Evolutionary conservation across 2,888 invertebrate species (phyloP).

Genomic region (Harpagoxenus sublaevis): DNA sequence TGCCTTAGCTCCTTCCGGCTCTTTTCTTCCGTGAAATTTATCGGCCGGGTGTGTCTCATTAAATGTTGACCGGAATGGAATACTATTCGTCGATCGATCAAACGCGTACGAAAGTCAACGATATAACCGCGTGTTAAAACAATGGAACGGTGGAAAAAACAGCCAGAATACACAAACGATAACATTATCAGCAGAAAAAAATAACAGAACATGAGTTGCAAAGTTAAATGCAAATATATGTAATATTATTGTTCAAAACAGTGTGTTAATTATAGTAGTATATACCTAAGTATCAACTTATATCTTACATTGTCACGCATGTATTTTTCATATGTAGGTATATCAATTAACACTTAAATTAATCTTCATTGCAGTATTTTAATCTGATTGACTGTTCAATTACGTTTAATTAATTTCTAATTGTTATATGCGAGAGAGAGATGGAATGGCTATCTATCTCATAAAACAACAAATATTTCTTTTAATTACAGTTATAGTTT

Average conservation of each 20-base stretch:
- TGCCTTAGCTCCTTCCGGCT: not conserved
- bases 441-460: not conserved
- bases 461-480: not conserved
- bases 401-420: not conserved
- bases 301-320: not conserved
- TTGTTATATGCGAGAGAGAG: not conserved
- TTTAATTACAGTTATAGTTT: not conserved
- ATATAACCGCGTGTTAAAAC: not conserved
- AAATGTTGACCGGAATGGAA: slow-evolving; percentile 49
- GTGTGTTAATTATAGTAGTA: not conserved
- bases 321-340: not conserved
- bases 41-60: slow-evolving; percentile 59
- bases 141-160: not conserved
- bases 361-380: not conserved
- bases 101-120: not conserved
- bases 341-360: not conserved
- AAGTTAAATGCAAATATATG: not conserved
- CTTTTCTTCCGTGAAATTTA: slow-evolving; percentile 16
- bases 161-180: not conserved
- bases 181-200: not conserved
- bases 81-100: slow-evolving; percentile 61
- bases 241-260: slow-evolving; percentile 3
- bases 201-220: not conserved
- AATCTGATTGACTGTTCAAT: not conserved
- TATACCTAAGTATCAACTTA: not conserved